Base-by-base conservation (phyloP, 64 coral and sea anemone species). In the Pocillopora verrucosa region DNA sequence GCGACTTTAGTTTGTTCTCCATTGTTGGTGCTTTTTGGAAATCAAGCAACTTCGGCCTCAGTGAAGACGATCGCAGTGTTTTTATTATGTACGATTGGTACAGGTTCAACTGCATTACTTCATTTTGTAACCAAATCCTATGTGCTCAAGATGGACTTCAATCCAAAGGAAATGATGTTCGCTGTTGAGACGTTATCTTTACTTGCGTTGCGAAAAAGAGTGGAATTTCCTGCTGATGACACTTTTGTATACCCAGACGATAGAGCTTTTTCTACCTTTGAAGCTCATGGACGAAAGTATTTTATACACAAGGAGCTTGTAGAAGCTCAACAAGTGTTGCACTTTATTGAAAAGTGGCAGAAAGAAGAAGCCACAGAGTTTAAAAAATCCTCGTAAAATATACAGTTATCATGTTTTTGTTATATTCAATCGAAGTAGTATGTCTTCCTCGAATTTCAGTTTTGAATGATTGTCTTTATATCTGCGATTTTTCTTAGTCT, bases 221-320 rank as follows among this genome's bases (percentile, higher is more conserved):
- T 84, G 15, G 96, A 99, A 79, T 99, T 99, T 56, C 65, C 59
- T 17, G 87, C 91, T 19, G 77, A 91, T 75, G 97, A 99, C 58
- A 88, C 95, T 60, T 76, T 38, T 16, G 73, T 99, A 35, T 91
- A 94, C 16, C 56, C 56, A 26, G 88, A 91, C 30, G 87, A 87
- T 22, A 93, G 74, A n/a, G 91, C 93, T 10, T 95, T 99, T 57
- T 91, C 93, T 15, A 99, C 97, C n/a, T 99, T 99, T 81, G 87
- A 95, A 88, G 97, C 89, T 16, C 69, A 38, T 87, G 97, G 97
- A 17, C 93, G 79, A 58, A 84, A 84, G 24, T 99, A 90, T 95
- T 99, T 99, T 56, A 90, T 99, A 74, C 97, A 99, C 74, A 88
- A 86, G 56, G 97, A 99, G 34, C 90, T 99, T 45, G 78, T 99